Percentiles rank a stretch among this genome's conserved stretches.
These are phyloP conservation scores for Plectus sambesii DNA, from an alignment of 1,140 invertebrate species.

Conservation along the genomic window DNA sequence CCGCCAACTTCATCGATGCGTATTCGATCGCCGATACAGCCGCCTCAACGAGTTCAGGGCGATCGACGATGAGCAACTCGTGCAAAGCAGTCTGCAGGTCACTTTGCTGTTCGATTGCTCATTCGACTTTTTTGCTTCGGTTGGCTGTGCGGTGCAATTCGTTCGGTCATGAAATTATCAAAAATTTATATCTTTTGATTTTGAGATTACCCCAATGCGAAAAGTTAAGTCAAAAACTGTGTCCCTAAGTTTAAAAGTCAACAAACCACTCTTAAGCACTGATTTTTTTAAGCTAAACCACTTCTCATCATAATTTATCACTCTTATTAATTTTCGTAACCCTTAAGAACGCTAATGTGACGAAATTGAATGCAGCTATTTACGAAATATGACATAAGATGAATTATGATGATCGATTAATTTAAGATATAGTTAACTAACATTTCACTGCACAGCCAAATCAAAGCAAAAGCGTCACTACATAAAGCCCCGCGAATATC, in stretches of 20 bases:
- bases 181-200: too few species aligned
- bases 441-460: background rate
- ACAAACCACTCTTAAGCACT: too few species aligned
- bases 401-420: background rate
- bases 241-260: too few species aligned
- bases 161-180: too few species aligned
- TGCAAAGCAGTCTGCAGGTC: constrained; percentile 12
- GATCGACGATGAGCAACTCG: constrained; percentile 7
- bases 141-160: too few species aligned
- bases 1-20: constrained; percentile 33
- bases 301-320: too few species aligned
- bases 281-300: too few species aligned
- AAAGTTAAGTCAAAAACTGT: too few species aligned
- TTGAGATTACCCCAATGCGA: too few species aligned
- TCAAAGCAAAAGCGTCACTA: background rate
- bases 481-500: background rate
- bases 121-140: too few species aligned
- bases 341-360: too few species aligned
- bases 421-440: background rate
- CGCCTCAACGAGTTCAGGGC: constrained; percentile 18
- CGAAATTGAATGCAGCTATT: background rate
- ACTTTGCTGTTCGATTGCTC: constrained; percentile 13
- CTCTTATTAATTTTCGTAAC: background rate
- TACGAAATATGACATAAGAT: background rate
- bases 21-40: constrained; percentile 35